A percentile compares a stretch with the other conserved stretches of the same genome.
These are phyloP conservation scores for Drosophila imparisetae DNA, from an alignment of 2,888 invertebrate genomes.

Conservation along the genomic window DNA sequence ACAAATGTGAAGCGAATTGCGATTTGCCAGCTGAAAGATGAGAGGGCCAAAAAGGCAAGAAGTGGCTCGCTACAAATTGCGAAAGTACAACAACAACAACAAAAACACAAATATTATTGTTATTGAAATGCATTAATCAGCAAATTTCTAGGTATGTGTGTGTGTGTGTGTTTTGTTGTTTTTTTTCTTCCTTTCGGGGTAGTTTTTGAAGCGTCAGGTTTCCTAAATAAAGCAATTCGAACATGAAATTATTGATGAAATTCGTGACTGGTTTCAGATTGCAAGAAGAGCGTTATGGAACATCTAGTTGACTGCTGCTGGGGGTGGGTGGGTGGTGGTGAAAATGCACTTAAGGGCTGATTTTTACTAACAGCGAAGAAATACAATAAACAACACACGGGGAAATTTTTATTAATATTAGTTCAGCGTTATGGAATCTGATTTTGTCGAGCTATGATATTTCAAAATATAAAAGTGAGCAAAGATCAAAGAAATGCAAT, in stretches of 20 bases:
- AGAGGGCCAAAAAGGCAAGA: slow-evolving; percentile 22
- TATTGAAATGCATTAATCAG: slow-evolving; percentile 71
- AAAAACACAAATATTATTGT: slow-evolving; percentile 17
- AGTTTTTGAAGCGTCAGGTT: slow-evolving; percentile 22
- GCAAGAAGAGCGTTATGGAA: slow-evolving; percentile 25
- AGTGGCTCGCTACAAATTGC: slow-evolving; percentile 12
- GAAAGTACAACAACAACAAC: slow-evolving; percentile 2
- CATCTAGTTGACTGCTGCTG: neutral
- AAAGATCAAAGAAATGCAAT: neutral
- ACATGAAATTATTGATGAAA: slow-evolving; percentile 39
- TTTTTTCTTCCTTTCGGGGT: slow-evolving; percentile 19
- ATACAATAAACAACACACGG: slow-evolving; percentile 4
- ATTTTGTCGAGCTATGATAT: neutral
- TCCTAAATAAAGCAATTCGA: slow-evolving; percentile 51
- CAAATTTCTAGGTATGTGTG: slow-evolving; percentile 28
- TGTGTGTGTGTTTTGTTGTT: neutral
- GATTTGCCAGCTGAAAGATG: slow-evolving; percentile 46
- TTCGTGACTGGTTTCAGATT: slow-evolving; percentile 42
- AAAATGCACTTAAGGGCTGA: slow-evolving; percentile 49
- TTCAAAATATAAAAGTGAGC: too few relatives aligned
- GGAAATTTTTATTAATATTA: slow-evolving; percentile 7
- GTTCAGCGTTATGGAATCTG: neutral
- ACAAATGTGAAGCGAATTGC: slow-evolving; percentile 77
- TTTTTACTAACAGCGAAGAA: slow-evolving; percentile 20
- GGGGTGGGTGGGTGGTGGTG: slow-evolving; percentile 5